Evolutionary conservation across 2,797 vertebrate genomes (phyloP), one percentile per base, ranked within the genome.

Genomic region (Phalanger gymnotis): DNA sequence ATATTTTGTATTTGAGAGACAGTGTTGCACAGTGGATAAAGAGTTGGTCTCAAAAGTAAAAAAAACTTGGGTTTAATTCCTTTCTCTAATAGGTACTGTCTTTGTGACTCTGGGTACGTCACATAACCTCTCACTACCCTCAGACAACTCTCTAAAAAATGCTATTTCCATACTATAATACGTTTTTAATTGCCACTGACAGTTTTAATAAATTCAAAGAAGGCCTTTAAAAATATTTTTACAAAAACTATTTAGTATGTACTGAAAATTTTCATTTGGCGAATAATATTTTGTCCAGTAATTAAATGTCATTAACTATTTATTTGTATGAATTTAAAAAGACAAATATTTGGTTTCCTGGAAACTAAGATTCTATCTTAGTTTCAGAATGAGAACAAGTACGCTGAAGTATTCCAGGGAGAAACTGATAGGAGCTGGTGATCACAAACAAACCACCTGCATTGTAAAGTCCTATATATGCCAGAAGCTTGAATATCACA

Each of bases 391-490:
- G 51, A 12, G 57, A 58, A 13, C 57, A 31, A 58, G 11, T 31
- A 58, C 30, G 31, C 0, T 58, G 57, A 58, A 58, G 28, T 30
- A 58, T 13, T 58, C 11, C 31, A 31, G 30, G 30, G 22, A 73
- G 61, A 73, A 19, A 73, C 14, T 73, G 34, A 73, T 22, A 73
- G 34, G 5, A 19, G n/a, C 61, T 73, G 14, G 34, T n/a, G 34
- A 73, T 31, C 13, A 91, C 22, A 57, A 0, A 47, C 0, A 22
- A 0, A 22, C 2, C 57, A 30, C 30, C 19, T 1, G 9, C 0
- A 0, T 52, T 40, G 6, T 28, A 22, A 4, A 61, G 28, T 34
- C 58, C 58, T 61, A 61, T 61, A 34, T 61, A 5, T 14, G 31
- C 7, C 58, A 14, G 3, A 34, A 61, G 3, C 13, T 34, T 61